Evolutionary conservation across 2,113 vertebrate genomes (phyloP).

Genomic region (Leuciscus idus): DNA sequence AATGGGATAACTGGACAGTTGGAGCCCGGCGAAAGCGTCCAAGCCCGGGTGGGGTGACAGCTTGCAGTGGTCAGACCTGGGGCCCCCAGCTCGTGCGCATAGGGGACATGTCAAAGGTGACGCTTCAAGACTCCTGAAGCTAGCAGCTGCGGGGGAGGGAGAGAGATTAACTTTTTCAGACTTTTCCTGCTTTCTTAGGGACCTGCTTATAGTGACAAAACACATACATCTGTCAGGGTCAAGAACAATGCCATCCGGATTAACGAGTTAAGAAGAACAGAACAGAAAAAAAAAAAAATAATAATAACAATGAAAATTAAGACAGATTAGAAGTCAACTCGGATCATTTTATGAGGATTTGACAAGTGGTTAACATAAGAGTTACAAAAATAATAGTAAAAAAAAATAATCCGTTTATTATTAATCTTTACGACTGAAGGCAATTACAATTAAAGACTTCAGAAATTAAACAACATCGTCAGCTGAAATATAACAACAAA

Average conservation of each 20-base stretch:
- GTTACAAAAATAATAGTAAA: not conserved
- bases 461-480: not conserved
- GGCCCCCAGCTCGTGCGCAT: conserved; percentile 72
- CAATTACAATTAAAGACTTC: not conserved
- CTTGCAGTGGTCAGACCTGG: conserved; percentile 83
- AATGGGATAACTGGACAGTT: conserved; percentile 66
- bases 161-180: conserved; percentile 85
- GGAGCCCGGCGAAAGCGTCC: conserved; percentile 69
- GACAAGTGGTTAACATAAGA: conserved; percentile 7
- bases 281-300: conserved; percentile 49
- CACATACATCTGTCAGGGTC: conserved; percentile 81
- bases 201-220: conserved; percentile 75
- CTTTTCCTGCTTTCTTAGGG: conserved; percentile 82
- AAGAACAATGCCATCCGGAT: conserved; percentile 71
- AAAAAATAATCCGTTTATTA: not conserved
- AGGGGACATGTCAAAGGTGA: conserved; percentile 90
- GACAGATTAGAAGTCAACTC: conserved; percentile 77
- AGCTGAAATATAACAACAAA: not conserved
- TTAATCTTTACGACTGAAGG: not conserved
- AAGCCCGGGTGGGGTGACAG: conserved; percentile 78
- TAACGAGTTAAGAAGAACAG: conserved; percentile 72
- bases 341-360: conserved; percentile 53
- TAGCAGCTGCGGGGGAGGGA: conserved; percentile 82
- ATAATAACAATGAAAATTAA: conserved; percentile 73
- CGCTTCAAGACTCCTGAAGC: conserved; percentile 87